phyloP scores from a whole-genome alignment of 2,113 vertebrate species.

The Cololabis saira region DNA sequence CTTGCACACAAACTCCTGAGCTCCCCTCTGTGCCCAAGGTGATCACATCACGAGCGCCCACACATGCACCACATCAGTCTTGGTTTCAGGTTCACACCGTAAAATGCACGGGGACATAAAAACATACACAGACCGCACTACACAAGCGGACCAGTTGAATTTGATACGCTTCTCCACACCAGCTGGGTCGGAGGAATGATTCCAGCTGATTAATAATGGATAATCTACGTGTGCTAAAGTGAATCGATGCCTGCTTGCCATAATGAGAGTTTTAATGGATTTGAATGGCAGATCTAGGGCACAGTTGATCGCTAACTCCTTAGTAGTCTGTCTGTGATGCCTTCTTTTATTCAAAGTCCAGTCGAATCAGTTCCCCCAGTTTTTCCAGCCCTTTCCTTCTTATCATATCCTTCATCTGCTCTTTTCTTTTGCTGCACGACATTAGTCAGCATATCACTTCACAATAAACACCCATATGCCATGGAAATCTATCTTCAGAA shows the following conservation, averaged over 20 bases:
- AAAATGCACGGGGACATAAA: slow-evolving; percentile 48
- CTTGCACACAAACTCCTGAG: slow-evolving; percentile 15
- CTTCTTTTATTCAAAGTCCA: slow-evolving; percentile 13
- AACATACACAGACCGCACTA: slow-evolving; percentile 31
- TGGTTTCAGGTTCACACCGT: slow-evolving; percentile 17
- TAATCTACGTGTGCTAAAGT: slow-evolving; percentile 65
- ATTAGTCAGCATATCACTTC: slow-evolving; percentile 14
- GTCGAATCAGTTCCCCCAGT: slow-evolving; percentile 21
- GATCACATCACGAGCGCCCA: slow-evolving; percentile 59
- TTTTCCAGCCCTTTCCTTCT: slow-evolving; percentile 9
- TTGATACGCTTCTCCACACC: slow-evolving; percentile 60
- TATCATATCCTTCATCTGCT: not conserved
- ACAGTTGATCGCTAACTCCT: slow-evolving; percentile 32
- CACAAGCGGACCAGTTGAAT: slow-evolving; percentile 58
- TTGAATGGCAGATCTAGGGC: slow-evolving; percentile 63
- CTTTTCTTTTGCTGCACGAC: not conserved
- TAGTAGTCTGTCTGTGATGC: not conserved
- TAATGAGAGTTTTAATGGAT: slow-evolving; percentile 66
- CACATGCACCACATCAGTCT: slow-evolving; percentile 49
- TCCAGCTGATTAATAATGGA: slow-evolving; percentile 74
- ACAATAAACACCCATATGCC: not conserved
- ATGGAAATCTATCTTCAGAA: slow-evolving; percentile 15
- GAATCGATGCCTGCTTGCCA: slow-evolving; percentile 61
- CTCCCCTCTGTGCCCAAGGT: slow-evolving; percentile 54
- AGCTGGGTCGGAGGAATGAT: slow-evolving; percentile 58